phyloP scores from a whole-genome alignment of 2,113 vertebrate species.

The Pseudorectes ferrugineus region DNA sequence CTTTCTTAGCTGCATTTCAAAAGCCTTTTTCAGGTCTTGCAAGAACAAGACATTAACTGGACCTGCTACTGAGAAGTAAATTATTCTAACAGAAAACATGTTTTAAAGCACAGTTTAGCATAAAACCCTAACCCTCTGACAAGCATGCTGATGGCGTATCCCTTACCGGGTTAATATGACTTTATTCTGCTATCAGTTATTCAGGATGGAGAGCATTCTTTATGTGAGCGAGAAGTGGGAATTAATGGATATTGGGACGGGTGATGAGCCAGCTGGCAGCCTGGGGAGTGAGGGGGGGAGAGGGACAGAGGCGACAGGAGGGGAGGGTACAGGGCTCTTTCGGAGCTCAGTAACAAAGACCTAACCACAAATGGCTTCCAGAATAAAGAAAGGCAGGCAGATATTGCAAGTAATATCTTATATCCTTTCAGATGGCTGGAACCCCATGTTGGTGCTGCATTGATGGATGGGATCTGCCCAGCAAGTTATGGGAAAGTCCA shows the following conservation, averaged over 20 bases:
- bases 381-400: neutral
- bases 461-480: neutral
- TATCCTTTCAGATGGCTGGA: neutral
- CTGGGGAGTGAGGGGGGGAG: fast-evolving
- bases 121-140: neutral
- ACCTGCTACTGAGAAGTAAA: neutral
- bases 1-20: neutral
- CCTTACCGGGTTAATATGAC: neutral
- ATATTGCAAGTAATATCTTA: neutral
- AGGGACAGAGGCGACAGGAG: fast-evolving
- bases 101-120: neutral
- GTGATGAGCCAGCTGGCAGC: neutral
- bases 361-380: neutral
- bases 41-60: neutral
- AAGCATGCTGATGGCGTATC: neutral
- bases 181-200: neutral
- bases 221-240: neutral
- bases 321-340: neutral
- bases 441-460: neutral
- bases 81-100: neutral
- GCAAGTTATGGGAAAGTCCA: neutral
- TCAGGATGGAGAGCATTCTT: neutral
- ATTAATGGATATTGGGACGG: neutral
- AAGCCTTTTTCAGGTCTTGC: neutral
- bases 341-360: neutral